A percentile compares a stretch with the other conserved stretches of the same genome.
Conservation (phyloP, 1,140 invertebrate species). For the Atta texana region DNA sequence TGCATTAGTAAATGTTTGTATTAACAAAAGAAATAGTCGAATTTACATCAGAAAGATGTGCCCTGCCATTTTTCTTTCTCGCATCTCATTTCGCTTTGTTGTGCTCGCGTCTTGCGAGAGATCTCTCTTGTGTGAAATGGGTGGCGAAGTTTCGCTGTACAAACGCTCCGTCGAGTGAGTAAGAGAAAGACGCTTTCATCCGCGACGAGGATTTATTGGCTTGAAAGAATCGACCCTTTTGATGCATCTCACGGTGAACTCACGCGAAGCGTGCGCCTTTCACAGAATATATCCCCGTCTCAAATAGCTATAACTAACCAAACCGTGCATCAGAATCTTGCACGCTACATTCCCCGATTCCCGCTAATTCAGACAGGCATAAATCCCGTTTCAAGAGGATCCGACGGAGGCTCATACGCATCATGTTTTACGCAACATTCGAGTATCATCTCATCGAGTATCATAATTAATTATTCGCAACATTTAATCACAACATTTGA, state of each 20-base stretch:
- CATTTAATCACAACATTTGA: neutral
- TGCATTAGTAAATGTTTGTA: neutral
- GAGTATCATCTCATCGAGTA: slow-evolving; percentile 15
- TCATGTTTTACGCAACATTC: slow-evolving; percentile 1
- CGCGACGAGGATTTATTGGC: slow-evolving; percentile 69
- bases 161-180: slow-evolving; percentile 13
- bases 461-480: slow-evolving; percentile 58
- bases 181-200: slow-evolving; percentile 64
- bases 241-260: slow-evolving; percentile 36
- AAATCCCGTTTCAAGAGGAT: slow-evolving; percentile 35
- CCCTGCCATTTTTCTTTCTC: slow-evolving; percentile 22
- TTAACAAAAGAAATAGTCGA: slow-evolving; percentile 19
- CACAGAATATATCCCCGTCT: slow-evolving; percentile 51
- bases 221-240: slow-evolving; percentile 69
- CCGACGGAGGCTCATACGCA: neutral
- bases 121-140: slow-evolving; percentile 15
- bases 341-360: slow-evolving; percentile 40
- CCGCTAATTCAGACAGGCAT: slow-evolving; percentile 62
- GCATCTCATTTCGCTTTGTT: slow-evolving; percentile 61
- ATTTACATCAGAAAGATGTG: neutral
- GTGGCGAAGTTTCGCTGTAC: slow-evolving; percentile 2
- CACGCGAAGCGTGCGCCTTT: slow-evolving; percentile 58
- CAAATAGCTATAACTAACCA: slow-evolving; percentile 6
- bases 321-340: slow-evolving; percentile 8
- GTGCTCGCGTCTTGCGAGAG: slow-evolving; percentile 18